A percentile compares a stretch with the other conserved stretches of the same genome.
Evolutionary conservation across 2,797 vertebrate species (phyloP).

Genomic region (Anguilla megastoma): DNA sequence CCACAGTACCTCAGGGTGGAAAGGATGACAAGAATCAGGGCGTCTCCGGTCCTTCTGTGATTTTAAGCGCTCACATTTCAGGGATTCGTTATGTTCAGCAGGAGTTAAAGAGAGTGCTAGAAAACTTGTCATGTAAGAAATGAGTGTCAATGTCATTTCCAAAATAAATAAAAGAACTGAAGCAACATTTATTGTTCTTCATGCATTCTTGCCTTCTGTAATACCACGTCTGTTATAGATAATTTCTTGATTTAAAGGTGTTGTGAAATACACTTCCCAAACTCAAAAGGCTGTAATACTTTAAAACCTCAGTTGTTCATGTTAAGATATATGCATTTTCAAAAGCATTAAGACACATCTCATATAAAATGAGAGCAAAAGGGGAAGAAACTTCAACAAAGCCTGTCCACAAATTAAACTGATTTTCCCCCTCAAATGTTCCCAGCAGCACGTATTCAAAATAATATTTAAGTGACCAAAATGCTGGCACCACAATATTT

Average conservation of each 20-base stretch:
- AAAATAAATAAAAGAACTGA: slow-evolving; percentile 17
- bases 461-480: slow-evolving; percentile 22
- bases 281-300: slow-evolving; percentile 18
- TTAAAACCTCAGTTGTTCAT: slow-evolving; percentile 37
- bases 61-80: slow-evolving; percentile 97
- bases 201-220: slow-evolving; percentile 21
- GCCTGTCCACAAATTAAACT: slow-evolving; percentile 27
- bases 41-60: slow-evolving; percentile 95
- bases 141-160: not conserved
- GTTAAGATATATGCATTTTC: slow-evolving; percentile 28
- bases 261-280: slow-evolving; percentile 30
- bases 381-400: slow-evolving; percentile 17
- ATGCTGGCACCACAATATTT: slow-evolving; percentile 17
- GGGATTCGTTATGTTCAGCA: slow-evolving; percentile 93
- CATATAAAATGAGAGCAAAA: slow-evolving; percentile 21
- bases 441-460: slow-evolving; percentile 2
- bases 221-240: slow-evolving; percentile 22
- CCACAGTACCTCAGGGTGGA: slow-evolving; percentile 88
- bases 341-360: slow-evolving; percentile 15
- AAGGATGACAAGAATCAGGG: slow-evolving; percentile 94
- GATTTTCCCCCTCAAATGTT: slow-evolving; percentile 19
- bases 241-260: slow-evolving; percentile 23
- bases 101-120: slow-evolving; percentile 68
- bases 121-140: not conserved
- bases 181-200: slow-evolving; percentile 24